Base-by-base conservation (phyloP, 2,888 invertebrate genomes). In the Sinelater perroti region DNA sequence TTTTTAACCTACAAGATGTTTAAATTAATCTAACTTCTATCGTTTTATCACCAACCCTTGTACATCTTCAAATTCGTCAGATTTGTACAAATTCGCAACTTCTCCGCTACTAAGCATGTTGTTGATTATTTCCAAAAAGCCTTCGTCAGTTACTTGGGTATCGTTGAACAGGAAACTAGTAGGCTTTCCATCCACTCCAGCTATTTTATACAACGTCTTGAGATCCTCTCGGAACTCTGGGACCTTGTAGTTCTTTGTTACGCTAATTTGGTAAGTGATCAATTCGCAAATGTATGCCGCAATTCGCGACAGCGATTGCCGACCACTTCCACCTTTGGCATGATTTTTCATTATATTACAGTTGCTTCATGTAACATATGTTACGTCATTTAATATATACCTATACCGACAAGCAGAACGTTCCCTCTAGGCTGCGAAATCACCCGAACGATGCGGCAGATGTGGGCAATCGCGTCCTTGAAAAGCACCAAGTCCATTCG, bases 41-140 rank as follows among this genome's bases (percentile, higher is more conserved):
- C n/a, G 31, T n/a, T 31, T 31, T 3, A 31, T 31, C 11, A n/a
- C n/a, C 5, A 14, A 1, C 17, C 8, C 36, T 13, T 10, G 30
- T 68, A 91, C 91, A 71, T 94, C 93, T 73, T 95, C 94, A 78
- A 95, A 89, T 76, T 95, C 95, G 64, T 95, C 94, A 0, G 86
- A 75, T 72, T 93, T 93, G 73, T 87, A 95, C n/a, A 95, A 81
- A 78, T 93, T 94, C 2, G 92, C 86, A 55, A 95, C 87, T 78
- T 95, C 94, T 0, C 94, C 95, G 61, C 90, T 91, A 73, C 91
- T 93, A 54, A 95, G 81, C 76, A 95, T 84, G 72, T 92, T 95
- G 78, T 94, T 95, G 55, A 95, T 85, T 65, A 95, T 90, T 80
- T 95, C 95, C 0, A 95, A 83, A 76, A 95, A 95, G 6, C 86